Evolutionary conservation across 2,797 vertebrate species (phyloP), one percentile per base, ranked within the genome.

Genomic region (Xerus rutilus): DNA sequence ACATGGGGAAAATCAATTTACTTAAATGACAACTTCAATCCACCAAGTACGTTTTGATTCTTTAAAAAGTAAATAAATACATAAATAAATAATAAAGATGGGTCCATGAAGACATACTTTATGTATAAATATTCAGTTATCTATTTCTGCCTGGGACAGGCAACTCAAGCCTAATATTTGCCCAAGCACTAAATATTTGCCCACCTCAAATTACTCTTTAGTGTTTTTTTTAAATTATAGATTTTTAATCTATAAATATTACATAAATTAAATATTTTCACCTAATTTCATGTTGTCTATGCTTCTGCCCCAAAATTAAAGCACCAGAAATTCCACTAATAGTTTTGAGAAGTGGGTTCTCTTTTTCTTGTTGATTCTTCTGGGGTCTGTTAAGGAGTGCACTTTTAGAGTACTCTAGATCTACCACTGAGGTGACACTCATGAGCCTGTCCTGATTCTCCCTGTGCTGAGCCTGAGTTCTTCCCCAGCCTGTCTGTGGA

Each of bases 261-360:
- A 93, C 79, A 72, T 91, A 87, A 97, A 97, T 96, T 97, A 96
- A 98, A 95, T 97, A 96, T 72, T 91, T 97, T 91, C 92, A 85
- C 28, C 35, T 47, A 54, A 69, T 96, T 25, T 82, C 90, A 77
- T 52, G 3, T 25, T 72, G 12, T 76, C 52, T 65, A 17, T 93
- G 62, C 64, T 13, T 45, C 89, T 64, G 78, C 45, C 39, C 90
- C 18, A 78, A 67, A 49, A 84, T 2, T 5, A 73, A 79, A 74
- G 92, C 4, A 17, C 4, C 13, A 65, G 91, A 74, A 32, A 83
- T 10, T 8, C 23, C 23, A 45, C 43, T 32, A 30, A 5, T 10
- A 13, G 62, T 65, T 93, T 59, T 47, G 70, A 74, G 39, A 84
- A 62, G 5, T 6, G 12, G 3, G n/a, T 30, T 82, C 12, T 67